Base-by-base conservation (phyloP, 2,888 invertebrate genomes). In the Parapristionchus giblindavisi region DNA sequence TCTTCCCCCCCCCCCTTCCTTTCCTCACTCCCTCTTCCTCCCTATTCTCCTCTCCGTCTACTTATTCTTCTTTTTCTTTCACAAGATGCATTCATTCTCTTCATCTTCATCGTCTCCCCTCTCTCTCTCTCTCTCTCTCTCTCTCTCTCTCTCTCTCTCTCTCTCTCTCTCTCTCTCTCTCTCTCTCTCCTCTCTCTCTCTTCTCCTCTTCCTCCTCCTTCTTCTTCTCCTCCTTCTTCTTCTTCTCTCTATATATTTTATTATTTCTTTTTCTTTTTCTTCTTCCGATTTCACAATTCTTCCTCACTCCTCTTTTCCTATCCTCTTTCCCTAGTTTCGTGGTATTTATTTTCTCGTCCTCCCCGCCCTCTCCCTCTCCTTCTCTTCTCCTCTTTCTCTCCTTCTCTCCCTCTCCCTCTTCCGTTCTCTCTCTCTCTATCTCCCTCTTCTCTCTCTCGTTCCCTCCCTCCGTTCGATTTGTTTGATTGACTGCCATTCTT, bases 171-270 rank as follows among this genome's bases (percentile, higher is more conserved):
- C 48, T 29, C 43, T 66, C 48, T 32, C 65, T 43, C n/a, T 11
- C 40, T 60, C 29, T 34, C 60, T 63, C 63, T 40, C 24, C n/a
- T 29, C n/a, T 43, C 65, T n/a, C 48, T 66, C 65, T 48, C 48
- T 48, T 66, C 21, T 48, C 11, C 48, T 21, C 21, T 21, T 48
- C 48, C 11, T 14, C 48, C 21, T 21, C 21, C 48, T 48, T 14
- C 48, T 48, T 21, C 21, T 21, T 48, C 48, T 48, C 48, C 48
- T 21, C 48, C 48, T 48, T 21, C 48, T 21, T 21, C 48, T 48
- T 21, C 48, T 21, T 48, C 48, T 48, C 48, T 48, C 48, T 14
- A 48, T 11, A 11, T 48, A 21, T 21, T 21, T 21, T 21, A 11
- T 48, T 14, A 21, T 48, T 21, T 48, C 14, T 14, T 11, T 21